These are phyloP conservation scores for Talpa occidentalis DNA, from an alignment of 2,113 vertebrate genomes.

Conservation along the genomic window DNA sequence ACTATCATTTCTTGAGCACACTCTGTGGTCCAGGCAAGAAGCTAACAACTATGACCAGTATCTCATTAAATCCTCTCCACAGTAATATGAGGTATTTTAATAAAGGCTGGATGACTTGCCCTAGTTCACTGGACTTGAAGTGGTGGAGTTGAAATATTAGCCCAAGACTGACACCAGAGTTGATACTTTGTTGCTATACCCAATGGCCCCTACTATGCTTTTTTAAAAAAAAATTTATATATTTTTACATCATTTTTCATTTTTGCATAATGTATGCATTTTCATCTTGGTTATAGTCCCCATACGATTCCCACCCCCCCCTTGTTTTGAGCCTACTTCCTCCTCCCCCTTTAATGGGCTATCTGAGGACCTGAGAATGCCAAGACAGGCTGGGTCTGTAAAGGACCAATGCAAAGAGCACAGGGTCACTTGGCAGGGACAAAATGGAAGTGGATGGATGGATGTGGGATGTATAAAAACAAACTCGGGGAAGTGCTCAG, in stretches of 20 bases:
- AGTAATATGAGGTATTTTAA: background rate
- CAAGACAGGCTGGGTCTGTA: background rate
- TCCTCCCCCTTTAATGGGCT: too few relatives aligned
- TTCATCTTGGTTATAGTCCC: too few relatives aligned
- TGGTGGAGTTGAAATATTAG: background rate
- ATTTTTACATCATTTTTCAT: too few relatives aligned
- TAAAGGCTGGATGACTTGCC: background rate
- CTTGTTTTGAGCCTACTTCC: too few relatives aligned
- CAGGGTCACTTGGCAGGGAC: background rate
- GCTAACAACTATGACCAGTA: background rate
- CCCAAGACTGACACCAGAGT: background rate
- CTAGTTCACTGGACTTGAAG: background rate
- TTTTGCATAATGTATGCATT: too few relatives aligned
- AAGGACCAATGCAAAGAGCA: background rate
- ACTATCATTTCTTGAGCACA: background rate
- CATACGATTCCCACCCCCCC: too few relatives aligned
- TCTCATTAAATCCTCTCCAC: background rate
- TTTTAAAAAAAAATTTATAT: too few relatives aligned
- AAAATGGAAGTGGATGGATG: background rate
- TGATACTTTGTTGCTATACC: background rate
- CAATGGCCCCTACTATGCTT: background rate
- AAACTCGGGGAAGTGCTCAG: background rate
- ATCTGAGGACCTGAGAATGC: background rate
- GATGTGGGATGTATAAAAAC: background rate
- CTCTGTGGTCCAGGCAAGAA: background rate